Base-by-base conservation (phyloP, 2,888 invertebrate species). In the Sylvicola fuscatus region DNA sequence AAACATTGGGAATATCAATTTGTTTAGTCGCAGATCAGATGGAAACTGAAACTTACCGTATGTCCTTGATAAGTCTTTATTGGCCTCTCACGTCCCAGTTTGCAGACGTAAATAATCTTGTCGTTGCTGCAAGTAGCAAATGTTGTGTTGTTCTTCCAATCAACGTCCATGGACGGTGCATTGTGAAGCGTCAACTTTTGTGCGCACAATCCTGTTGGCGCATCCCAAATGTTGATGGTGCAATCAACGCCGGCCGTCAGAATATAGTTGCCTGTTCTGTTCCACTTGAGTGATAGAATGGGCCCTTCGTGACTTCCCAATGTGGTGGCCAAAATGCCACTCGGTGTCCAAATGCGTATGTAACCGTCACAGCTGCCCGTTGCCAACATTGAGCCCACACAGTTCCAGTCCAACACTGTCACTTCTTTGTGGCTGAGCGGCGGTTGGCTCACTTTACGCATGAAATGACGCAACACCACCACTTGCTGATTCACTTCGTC, bases 141-240 rank as follows among this genome's bases (percentile, higher is more conserved):
- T 15, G 84, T 84, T 28, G 74, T 80, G 53, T 90, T 89, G 34
- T 80, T 83, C 61, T 92, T 87, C 92, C 93, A 93, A 54, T 93
- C 92, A 17, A 93, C 92, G 61, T 93, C 92, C 41, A 93, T 65
- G 27, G 92, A 92, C 38, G 92, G 92, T 6, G 90, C 89, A 46
- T 76, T 76, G 58, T 93, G 92, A 60, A 90, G 92, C 44, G 84
- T 81, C 59, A 92, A 93, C 56, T 92, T 90, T 56, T 93, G 90
- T 14, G 84, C 87, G 52, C 87, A 89, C 50, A 82, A 79, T 1
- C 90, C 89, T 48, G 86, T 84, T 36, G 80, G 78, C 17, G 92
- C 89, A 64, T 93, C 92, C 93, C 93, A 93, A 48, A 93, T 90
- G 42, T 92, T 92, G 31, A 92, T 92, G 4, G 90, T 90, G 53